These are phyloP conservation scores for Actinernus sp. DNA, from an alignment of 92 coral and sea anemone species.

Conservation along the genomic window DNA sequence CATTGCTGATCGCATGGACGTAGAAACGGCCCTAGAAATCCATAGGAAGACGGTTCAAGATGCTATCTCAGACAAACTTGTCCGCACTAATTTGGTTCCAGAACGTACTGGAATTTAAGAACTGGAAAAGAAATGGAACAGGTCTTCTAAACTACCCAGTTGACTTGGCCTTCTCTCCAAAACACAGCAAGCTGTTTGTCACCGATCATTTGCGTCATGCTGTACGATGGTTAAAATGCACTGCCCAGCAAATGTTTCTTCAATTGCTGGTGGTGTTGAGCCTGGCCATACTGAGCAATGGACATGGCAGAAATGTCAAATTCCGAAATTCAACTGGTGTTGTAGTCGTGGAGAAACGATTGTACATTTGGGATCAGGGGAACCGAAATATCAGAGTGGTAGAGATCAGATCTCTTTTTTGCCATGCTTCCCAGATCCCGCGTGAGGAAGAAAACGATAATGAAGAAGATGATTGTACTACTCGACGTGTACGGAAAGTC, in stretches of 20 bases:
- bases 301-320: slow-evolving; percentile 52
- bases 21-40: slow-evolving; percentile 32
- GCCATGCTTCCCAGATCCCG: slow-evolving; percentile 41
- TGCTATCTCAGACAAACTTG: slow-evolving; percentile 19
- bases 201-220: slow-evolving; percentile 47
- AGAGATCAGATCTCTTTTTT: slow-evolving; percentile 31
- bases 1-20: slow-evolving; percentile 44
- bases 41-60: slow-evolving; percentile 16
- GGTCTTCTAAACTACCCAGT: slow-evolving; percentile 24
- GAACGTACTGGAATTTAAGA: slow-evolving; percentile 55
- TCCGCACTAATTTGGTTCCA: slow-evolving; percentile 36
- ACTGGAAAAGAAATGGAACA: slow-evolving; percentile 40
- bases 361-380: slow-evolving; percentile 59
- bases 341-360: slow-evolving; percentile 8
- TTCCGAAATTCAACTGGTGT: slow-evolving; percentile 45
- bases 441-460: slow-evolving; percentile 24
- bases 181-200: slow-evolving; percentile 52
- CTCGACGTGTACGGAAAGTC: slow-evolving; percentile 35
- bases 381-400: slow-evolving; percentile 43
- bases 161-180: slow-evolving; percentile 47
- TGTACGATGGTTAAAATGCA: slow-evolving; percentile 50
- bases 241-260: slow-evolving; percentile 56
- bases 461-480: slow-evolving; percentile 49
- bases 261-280: slow-evolving; percentile 57
- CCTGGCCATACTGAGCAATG: slow-evolving; percentile 44